Base-by-base conservation (phyloP, 2,888 invertebrate species). In the Panopea generosa region DNA sequence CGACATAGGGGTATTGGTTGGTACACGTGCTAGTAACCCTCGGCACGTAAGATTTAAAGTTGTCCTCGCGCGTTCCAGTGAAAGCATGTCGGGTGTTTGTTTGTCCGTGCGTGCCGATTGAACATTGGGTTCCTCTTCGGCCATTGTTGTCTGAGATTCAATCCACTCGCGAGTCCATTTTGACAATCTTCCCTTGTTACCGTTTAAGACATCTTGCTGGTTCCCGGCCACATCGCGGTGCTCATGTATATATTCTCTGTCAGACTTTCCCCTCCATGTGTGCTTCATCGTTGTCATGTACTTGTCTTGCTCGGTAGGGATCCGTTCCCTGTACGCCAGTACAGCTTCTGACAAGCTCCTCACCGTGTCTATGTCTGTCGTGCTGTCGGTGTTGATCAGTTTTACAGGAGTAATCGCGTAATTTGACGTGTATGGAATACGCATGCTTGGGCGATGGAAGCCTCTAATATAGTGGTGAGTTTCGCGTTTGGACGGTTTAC, bases 321-420 rank as follows among this genome's bases (percentile, higher is more conserved):
- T 27, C 14, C 49, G 49, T 18, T 38, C 27, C 9, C 50, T 59
- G 29, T 79, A 79, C 2, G 59, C 63, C 11, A 79, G 38, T 2
- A 75, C 60, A 22, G 74, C 78, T 6, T 70, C 68, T 2, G 78
- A 74, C n/a, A 78, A 43, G 33, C 55, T 57, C 26, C 56, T 61
- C n/a, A 78, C 67, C 0, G 73, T 74, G 14, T 66, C 57, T 2
- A 69, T 52, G 3, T 27, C 29, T 14, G 18, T 11, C 0, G 22
- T 47, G 16, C 60, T 57, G 2, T 16, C 27, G 22, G 55, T 52
- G 24, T 52, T 57, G n/a, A 66, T 49, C 14, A 65, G 14, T 26
- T 60, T 69, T 18, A 59, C n/a, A 2, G 69, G 67, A 3, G 66
- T 24, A 1, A 70, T 56, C 0, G 70, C 43, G 47, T 74, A 70